phyloP scores from a whole-genome alignment of 2,888 invertebrate species.

The Athripsodes cinereus region DNA sequence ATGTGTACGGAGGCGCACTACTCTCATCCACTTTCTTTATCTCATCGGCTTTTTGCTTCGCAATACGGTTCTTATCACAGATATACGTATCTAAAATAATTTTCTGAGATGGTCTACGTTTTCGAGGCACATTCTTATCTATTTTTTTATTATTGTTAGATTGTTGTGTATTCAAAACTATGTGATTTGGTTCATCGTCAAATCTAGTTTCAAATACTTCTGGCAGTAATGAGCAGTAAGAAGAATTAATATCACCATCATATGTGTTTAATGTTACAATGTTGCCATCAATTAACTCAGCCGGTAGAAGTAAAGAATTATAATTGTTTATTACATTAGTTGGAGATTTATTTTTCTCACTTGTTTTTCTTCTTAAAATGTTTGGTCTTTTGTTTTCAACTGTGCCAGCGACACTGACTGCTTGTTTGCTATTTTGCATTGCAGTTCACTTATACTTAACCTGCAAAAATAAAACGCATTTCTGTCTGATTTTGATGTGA shows the following conservation, averaged over 20 bases:
- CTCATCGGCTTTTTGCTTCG: constrained; percentile 1
- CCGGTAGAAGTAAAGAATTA: background rate
- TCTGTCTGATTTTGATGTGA: too few species aligned
- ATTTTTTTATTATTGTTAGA: background rate
- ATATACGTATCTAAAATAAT: constrained; percentile 27
- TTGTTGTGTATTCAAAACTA: background rate
- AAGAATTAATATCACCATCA: background rate
- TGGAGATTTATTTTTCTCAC: background rate
- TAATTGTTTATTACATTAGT: background rate
- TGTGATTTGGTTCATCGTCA: background rate
- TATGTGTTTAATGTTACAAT: background rate
- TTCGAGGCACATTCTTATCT: constrained; percentile 18
- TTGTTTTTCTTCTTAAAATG: constrained; percentile 19
- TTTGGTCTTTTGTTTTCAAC: constrained; percentile 24
- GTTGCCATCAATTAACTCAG: background rate
- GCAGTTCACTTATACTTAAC: constrained; percentile 5
- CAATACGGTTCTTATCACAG: constrained; percentile 21
- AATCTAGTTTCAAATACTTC: background rate
- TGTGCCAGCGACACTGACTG: constrained; percentile 15
- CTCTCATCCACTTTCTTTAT: background rate
- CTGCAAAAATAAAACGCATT: background rate
- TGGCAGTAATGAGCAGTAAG: background rate
- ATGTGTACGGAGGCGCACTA: background rate
- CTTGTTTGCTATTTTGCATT: constrained; percentile 21
- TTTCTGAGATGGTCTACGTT: constrained; percentile 22